Conservation (phyloP, 2,113 vertebrate species). For the Thomomys bottae region DNA sequence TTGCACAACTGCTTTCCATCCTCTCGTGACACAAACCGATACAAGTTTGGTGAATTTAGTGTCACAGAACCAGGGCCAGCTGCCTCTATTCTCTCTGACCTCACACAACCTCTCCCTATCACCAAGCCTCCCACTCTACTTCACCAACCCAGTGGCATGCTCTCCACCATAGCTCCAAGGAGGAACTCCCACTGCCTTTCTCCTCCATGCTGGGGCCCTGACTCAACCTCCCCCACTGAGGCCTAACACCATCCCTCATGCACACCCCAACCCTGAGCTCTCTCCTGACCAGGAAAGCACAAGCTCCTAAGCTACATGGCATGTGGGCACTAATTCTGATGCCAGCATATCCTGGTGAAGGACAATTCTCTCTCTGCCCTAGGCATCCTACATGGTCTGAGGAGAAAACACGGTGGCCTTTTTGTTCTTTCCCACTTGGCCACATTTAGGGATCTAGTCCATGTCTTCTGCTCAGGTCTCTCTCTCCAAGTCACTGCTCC, state of each 20-base stretch:
- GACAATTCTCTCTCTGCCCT: neutral
- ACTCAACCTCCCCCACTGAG: neutral
- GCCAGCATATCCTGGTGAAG: no score
- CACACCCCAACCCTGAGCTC: neutral
- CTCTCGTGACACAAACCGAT: no score
- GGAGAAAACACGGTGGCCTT: neutral
- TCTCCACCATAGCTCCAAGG: neutral
- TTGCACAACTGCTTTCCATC: neutral
- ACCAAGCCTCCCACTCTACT: neutral
- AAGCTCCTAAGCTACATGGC: neutral
- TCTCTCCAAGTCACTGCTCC: neutral
- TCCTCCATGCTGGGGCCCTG: neutral
- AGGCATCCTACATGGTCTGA: no score
- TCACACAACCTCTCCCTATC: neutral
- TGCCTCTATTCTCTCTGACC: no score
- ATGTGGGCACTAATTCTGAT: neutral
- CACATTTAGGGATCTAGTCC: neutral
- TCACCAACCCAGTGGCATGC: neutral
- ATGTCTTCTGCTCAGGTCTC: neutral
- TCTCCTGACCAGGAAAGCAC: no score
- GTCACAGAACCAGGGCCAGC: no score
- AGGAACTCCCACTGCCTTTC: neutral
- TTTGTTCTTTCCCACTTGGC: neutral
- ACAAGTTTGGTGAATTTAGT: no score
- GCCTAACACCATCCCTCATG: neutral